A percentile compares a stretch with the other conserved stretches of the same genome.
Conservation (phyloP, 2,113 vertebrate genomes). For the Vulpes vulpes region DNA sequence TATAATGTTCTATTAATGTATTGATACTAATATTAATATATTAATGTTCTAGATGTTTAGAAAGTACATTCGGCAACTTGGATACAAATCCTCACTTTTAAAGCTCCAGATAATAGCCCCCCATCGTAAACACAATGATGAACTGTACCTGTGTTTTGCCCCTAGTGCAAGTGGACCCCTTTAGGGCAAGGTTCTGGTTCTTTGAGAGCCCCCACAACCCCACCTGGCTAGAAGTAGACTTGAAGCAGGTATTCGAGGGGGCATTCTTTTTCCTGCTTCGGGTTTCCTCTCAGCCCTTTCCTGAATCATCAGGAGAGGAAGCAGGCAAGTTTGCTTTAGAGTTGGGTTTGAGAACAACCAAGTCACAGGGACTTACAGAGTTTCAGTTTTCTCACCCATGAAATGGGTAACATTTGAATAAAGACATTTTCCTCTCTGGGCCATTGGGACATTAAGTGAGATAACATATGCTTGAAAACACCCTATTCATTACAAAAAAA, state of each 20-base stretch:
- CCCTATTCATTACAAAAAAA: background rate
- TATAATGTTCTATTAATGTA: too few species aligned
- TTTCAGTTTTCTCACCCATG: background rate
- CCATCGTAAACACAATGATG: background rate
- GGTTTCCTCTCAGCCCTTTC: background rate
- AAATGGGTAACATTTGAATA: background rate
- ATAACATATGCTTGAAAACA: background rate
- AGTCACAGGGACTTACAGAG: background rate
- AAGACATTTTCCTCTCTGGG: background rate
- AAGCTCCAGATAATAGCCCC: background rate
- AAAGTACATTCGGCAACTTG: background rate
- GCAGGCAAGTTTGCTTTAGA: rapidly evolving
- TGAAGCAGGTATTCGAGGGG: background rate
- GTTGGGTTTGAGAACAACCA: background rate
- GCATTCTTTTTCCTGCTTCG: background rate
- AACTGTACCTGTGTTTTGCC: rapidly evolving
- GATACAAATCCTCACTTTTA: background rate
- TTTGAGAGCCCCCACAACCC: rapidly evolving
- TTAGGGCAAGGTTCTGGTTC: background rate
- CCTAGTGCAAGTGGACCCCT: background rate
- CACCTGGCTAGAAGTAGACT: background rate
- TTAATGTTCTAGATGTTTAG: background rate
- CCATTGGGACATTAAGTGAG: background rate
- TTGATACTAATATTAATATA: too few species aligned
- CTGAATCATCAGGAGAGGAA: too few species aligned